Evolutionary conservation across 2,113 vertebrate genomes (phyloP).

Genomic region (Proterorhinus semilunaris): DNA sequence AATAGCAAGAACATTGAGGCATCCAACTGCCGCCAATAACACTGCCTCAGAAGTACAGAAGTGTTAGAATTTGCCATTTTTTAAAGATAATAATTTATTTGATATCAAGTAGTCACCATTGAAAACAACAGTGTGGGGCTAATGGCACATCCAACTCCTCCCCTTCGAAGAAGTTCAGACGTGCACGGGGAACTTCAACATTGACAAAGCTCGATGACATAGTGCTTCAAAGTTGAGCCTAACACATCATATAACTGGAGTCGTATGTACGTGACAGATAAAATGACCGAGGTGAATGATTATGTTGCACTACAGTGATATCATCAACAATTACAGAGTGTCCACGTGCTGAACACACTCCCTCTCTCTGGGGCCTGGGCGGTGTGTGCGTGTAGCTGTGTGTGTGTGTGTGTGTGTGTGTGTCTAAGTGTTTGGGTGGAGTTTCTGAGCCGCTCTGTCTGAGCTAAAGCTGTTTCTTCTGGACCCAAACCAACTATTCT

Average conservation of each 20-base stretch:
- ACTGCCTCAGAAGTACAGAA: too few relatives aligned
- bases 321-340: slow-evolving; percentile 6
- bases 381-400: slow-evolving; percentile 30
- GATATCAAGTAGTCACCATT: too few relatives aligned
- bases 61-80: too few relatives aligned
- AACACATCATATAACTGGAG: neutral
- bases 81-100: too few relatives aligned
- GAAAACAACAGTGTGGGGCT: too few relatives aligned
- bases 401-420: slow-evolving; percentile 45
- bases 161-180: too few relatives aligned
- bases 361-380: slow-evolving; percentile 39
- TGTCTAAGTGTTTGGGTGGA: slow-evolving; percentile 50
- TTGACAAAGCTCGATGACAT: too few relatives aligned
- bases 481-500: slow-evolving; percentile 27
- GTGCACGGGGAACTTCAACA: too few relatives aligned
- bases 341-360: slow-evolving; percentile 20
- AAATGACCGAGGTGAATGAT: slow-evolving; percentile 1
- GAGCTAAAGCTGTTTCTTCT: slow-evolving; percentile 31
- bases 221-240: neutral
- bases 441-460: slow-evolving; percentile 22
- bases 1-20: too few relatives aligned
- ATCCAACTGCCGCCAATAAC: too few relatives aligned
- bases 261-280: neutral
- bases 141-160: too few relatives aligned
- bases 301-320: slow-evolving; percentile 13